These are phyloP conservation scores for Balaeniceps rex DNA, from an alignment of 2,113 vertebrate genomes.

Conservation along the genomic window DNA sequence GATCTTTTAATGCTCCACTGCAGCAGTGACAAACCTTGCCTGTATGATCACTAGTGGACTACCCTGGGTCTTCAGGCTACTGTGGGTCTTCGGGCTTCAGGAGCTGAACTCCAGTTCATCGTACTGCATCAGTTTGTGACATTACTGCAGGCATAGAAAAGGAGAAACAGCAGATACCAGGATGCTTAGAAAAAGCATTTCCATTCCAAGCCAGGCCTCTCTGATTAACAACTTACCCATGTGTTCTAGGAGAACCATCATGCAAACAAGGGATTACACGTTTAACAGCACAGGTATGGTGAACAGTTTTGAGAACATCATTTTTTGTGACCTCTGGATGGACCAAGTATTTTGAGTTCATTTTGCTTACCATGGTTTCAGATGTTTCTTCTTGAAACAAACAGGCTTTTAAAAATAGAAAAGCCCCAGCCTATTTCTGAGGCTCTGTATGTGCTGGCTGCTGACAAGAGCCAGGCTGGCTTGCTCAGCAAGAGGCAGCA, in stretches of 20 bases:
- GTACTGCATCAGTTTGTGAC: background rate
- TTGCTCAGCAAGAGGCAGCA: background rate
- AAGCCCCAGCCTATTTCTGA: background rate
- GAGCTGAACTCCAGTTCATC: background rate
- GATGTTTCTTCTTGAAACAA: background rate
- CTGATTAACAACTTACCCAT: background rate
- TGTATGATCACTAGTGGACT: background rate
- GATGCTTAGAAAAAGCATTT: background rate
- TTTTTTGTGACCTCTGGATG: background rate
- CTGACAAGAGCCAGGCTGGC: background rate
- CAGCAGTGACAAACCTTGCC: background rate
- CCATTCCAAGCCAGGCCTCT: background rate
- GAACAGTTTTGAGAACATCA: background rate
- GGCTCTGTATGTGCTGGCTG: background rate
- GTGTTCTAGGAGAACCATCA: background rate
- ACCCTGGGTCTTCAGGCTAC: background rate
- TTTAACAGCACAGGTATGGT: background rate
- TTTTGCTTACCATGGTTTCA: background rate
- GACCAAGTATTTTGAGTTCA: background rate
- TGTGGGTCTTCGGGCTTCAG: background rate
- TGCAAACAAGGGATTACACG: accelerated
- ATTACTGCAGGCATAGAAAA: background rate
- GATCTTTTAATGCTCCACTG: background rate
- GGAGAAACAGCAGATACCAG: background rate
- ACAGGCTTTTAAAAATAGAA: background rate